A percentile compares a stretch with the other conserved stretches of the same genome.
phyloP scores from a whole-genome alignment of 2,888 invertebrate genomes.

The Rambutsinella grinnellia region DNA sequence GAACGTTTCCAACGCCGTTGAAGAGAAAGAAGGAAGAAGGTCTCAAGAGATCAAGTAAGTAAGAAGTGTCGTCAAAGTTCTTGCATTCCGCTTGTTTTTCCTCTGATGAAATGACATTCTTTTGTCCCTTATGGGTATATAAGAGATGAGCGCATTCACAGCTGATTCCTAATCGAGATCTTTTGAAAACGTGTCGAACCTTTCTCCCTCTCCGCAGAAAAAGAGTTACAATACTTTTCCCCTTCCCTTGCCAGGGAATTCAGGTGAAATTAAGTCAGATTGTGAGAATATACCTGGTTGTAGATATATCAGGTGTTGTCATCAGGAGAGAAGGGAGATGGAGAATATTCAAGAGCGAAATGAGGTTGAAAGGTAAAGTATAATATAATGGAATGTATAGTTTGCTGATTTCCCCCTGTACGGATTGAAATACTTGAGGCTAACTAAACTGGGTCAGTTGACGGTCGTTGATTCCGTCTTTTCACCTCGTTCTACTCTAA shows the following conservation, averaged over 20 bases:
- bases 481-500: conserved; percentile 11
- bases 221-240: background rate
- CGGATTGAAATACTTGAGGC: background rate
- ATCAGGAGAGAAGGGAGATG: background rate
- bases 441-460: conserved; percentile 45
- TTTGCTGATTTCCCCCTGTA: background rate
- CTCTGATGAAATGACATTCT: conserved; percentile 4
- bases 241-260: conserved; percentile 3
- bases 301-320: too few species aligned
- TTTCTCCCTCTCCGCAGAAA: too few species aligned
- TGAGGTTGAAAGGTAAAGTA: background rate
- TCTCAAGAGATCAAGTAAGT: conserved; percentile 46
- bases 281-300: background rate
- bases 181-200: background rate
- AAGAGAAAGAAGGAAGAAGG: background rate
- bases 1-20: conserved; percentile 1
- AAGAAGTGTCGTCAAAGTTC: conserved; percentile 46
- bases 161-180: conserved; percentile 9
- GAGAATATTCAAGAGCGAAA: too few species aligned
- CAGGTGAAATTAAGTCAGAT: conserved; percentile 17
- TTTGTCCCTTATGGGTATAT: background rate
- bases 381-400: background rate
- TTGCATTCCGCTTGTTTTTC: conserved; percentile 23
- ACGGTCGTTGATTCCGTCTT: conserved; percentile 13
- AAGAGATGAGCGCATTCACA: background rate